phyloP scores from a whole-genome alignment of 2,888 invertebrate genomes.

The Athetis lepigone region DNA sequence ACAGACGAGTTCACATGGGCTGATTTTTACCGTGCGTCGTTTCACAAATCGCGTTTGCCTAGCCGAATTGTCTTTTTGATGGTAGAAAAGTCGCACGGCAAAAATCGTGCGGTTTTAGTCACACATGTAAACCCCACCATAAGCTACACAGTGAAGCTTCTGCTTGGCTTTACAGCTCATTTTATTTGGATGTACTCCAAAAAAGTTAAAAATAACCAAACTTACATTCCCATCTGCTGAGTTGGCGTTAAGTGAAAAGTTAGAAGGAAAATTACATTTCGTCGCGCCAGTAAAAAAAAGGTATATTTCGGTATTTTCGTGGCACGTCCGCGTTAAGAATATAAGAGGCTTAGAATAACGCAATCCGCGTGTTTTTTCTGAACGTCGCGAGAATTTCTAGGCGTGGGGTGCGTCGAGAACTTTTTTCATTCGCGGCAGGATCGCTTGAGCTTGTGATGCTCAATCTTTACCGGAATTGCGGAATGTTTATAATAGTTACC shows the following conservation, averaged over 20 bases:
- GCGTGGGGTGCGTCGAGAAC: conserved; percentile 69
- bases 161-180: conserved; percentile 60
- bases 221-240: conserved; percentile 76
- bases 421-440: conserved; percentile 79
- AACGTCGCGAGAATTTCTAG: conserved; percentile 70
- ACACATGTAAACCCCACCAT: no score
- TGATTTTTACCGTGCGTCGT: no score
- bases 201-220: conserved; percentile 83
- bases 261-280: conserved; percentile 82
- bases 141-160: no score
- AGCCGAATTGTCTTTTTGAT: no score
- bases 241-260: conserved; percentile 85
- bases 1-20: no score
- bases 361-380: conserved; percentile 73
- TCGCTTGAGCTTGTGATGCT: conserved; percentile 53
- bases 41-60: no score
- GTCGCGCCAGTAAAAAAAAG: conserved; percentile 69
- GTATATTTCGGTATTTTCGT: conserved; percentile 66
- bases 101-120: no score
- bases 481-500: no score
- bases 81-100: no score
- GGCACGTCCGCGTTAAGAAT: conserved; percentile 80
- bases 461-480: no score
- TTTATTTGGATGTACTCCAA: conserved; percentile 82
- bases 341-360: conserved; percentile 85